A percentile compares a stretch with the other conserved stretches of the same genome.
These are phyloP conservation scores for Verasper variegatus DNA, from an alignment of 2,113 vertebrate species.

Conservation along the genomic window DNA sequence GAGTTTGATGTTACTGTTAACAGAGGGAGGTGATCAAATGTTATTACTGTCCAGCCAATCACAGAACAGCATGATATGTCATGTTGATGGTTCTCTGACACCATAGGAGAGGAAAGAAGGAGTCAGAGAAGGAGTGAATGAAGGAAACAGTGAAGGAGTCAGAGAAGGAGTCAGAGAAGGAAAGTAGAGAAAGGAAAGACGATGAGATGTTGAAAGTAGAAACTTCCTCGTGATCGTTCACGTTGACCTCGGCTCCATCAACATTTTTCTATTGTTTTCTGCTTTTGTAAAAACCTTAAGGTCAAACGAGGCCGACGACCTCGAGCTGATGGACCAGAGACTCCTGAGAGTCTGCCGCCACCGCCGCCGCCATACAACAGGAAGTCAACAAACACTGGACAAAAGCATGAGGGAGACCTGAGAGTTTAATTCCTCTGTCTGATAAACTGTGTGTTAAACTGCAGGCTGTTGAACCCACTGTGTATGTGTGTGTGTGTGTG, in stretches of 20 bases:
- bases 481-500: neutral
- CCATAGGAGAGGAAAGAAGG: too few relatives aligned
- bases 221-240: too few relatives aligned
- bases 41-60: too few relatives aligned
- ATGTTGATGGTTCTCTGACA: too few relatives aligned
- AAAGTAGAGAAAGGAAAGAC: neutral
- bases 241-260: too few relatives aligned
- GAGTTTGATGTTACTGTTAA: too few relatives aligned
- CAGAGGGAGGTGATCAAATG: too few relatives aligned
- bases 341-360: slow-evolving; percentile 19
- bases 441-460: slow-evolving; percentile 12
- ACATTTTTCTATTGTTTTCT: neutral
- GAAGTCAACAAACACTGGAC: slow-evolving; percentile 24
- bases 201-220: too few relatives aligned
- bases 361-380: neutral
- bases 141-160: neutral
- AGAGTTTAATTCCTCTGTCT: neutral
- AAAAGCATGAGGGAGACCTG: neutral
- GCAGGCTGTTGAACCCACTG: slow-evolving; percentile 46
- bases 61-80: too few relatives aligned
- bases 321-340: neutral
- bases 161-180: neutral
- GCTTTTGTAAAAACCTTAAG: neutral
- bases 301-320: slow-evolving; percentile 8
- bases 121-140: neutral